phyloP scores from a whole-genome alignment of 2,888 invertebrate species.

The Tipula helvola region DNA sequence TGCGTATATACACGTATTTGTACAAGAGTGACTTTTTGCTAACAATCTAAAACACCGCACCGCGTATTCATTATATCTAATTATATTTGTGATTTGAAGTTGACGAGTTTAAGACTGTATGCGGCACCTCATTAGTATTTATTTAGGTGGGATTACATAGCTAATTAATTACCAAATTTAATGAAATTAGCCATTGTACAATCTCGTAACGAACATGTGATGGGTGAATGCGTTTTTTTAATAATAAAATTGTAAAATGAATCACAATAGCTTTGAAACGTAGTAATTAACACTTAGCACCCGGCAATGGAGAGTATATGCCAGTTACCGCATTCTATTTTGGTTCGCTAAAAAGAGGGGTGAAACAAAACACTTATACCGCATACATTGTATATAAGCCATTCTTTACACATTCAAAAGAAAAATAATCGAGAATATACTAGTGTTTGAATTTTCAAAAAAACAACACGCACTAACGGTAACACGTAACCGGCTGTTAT shows the following conservation, averaged over 20 bases:
- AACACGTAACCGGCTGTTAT: too few species aligned
- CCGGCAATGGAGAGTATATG: neutral
- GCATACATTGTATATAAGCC: too few species aligned
- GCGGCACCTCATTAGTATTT: neutral
- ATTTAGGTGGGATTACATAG: neutral
- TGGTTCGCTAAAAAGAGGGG: too few species aligned
- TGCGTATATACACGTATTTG: neutral
- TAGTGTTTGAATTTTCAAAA: too few species aligned
- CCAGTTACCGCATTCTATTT: too few species aligned
- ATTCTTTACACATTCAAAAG: too few species aligned
- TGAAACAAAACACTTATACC: too few species aligned
- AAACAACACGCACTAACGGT: too few species aligned
- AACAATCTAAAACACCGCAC: neutral
- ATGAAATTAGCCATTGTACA: neutral
- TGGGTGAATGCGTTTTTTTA: neutral
- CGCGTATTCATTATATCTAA: too few species aligned
- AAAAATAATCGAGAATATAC: too few species aligned
- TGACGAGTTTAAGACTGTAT: neutral
- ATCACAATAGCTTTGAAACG: neutral
- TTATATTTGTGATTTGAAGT: neutral
- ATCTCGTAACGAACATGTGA: neutral
- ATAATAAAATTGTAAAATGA: neutral
- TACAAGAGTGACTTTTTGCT: neutral
- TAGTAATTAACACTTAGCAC: too few species aligned
- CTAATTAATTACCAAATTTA: neutral